Percentiles rank a stretch among this genome's conserved stretches.
phyloP scores from a whole-genome alignment of 1,140 invertebrate genomes.

The Diplogasteroides magnus region DNA sequence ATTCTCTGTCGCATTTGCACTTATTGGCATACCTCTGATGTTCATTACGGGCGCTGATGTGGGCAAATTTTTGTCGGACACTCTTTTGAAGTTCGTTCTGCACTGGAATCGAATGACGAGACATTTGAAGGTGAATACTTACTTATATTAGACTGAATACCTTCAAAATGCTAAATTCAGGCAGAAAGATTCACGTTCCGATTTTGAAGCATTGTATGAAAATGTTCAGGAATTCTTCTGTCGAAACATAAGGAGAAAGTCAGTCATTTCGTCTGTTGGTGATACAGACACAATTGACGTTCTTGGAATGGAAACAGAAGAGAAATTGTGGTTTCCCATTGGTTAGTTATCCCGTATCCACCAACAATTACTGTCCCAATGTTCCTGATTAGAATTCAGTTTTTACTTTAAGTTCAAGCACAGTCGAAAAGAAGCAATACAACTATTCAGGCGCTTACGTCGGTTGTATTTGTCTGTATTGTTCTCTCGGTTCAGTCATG shows the following conservation, averaged over 20 bases:
- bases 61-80: constrained; percentile 56
- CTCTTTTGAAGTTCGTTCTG: constrained; percentile 49
- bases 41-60: constrained; percentile 56
- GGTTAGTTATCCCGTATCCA: constrained; percentile 31
- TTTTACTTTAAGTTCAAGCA: not conserved
- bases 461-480: constrained; percentile 52
- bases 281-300: constrained; percentile 45
- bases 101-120: constrained; percentile 45
- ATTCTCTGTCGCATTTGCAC: constrained; percentile 53
- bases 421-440: not conserved
- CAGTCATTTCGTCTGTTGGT: constrained; percentile 45
- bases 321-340: constrained; percentile 55
- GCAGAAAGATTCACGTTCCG: not conserved
- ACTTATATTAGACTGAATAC: not conserved
- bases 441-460: constrained; percentile 46
- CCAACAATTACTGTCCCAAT: too few relatives aligned
- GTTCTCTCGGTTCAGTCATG: constrained; percentile 53
- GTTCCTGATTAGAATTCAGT: too few relatives aligned
- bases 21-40: constrained; percentile 56
- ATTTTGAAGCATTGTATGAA: not conserved
- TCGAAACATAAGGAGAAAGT: constrained; percentile 44
- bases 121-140: constrained; percentile 43
- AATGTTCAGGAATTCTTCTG: constrained; percentile 42
- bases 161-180: not conserved
- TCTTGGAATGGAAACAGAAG: constrained; percentile 43